phyloP scores from a whole-genome alignment of 2,888 invertebrate genomes.

The Clivina fossor region DNA sequence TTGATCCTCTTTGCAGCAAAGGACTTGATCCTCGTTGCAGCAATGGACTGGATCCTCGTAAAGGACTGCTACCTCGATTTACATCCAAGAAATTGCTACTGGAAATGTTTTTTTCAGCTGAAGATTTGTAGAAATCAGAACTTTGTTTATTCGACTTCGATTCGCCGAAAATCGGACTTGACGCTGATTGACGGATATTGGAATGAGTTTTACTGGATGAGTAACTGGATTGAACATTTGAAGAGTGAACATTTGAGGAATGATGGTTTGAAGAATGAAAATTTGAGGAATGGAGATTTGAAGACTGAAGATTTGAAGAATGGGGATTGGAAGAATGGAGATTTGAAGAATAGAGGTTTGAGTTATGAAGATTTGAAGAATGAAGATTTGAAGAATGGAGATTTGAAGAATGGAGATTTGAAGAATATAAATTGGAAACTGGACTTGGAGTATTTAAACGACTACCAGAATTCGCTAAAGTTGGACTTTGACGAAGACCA shows the following conservation, averaged over 20 bases:
- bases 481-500: constrained; percentile 50
- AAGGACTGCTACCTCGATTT: background rate
- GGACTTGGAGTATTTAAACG: constrained; percentile 48
- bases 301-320: constrained; percentile 37
- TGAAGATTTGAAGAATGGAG: constrained; percentile 36
- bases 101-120: constrained; percentile 35
- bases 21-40: too few species aligned
- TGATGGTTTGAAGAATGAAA: constrained; percentile 36
- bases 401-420: constrained; percentile 39
- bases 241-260: constrained; percentile 42
- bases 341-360: constrained; percentile 22
- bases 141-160: constrained; percentile 1
- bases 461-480: constrained; percentile 39
- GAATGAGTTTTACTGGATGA: constrained; percentile 34
- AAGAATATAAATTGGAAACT: constrained; percentile 36
- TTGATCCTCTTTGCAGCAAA: too few species aligned
- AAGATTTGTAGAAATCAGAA: constrained; percentile 48
- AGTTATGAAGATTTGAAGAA: constrained; percentile 37
- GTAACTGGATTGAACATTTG: too few species aligned
- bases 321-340: constrained; percentile 36
- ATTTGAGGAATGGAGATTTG: constrained; percentile 31
- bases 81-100: constrained; percentile 19
- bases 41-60: constrained; percentile 5
- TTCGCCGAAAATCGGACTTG: constrained; percentile 43
- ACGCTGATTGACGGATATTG: constrained; percentile 44